phyloP scores from a whole-genome alignment of 2,797 vertebrate genomes.

The Acipenser ruthenus region DNA sequence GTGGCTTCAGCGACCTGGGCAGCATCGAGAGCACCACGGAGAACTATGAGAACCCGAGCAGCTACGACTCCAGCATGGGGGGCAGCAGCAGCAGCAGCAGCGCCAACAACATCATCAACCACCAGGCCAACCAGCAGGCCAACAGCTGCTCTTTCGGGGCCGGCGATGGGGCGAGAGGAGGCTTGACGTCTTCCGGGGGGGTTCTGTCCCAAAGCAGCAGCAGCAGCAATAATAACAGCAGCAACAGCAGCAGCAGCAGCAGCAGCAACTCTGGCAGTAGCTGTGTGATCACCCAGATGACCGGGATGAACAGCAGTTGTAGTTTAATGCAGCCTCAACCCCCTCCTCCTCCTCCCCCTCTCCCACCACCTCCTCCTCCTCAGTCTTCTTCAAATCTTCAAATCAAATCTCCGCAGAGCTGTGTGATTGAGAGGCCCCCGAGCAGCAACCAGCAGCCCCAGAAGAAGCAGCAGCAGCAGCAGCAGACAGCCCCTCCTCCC shows the following conservation, averaged over 20 bases:
- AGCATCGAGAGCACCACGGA: constrained; percentile 78
- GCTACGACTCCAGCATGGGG: constrained; percentile 71
- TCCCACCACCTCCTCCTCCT: constrained; percentile 48
- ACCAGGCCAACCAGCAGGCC: constrained; percentile 54
- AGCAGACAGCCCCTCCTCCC: constrained; percentile 52
- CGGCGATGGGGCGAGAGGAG: constrained; percentile 40
- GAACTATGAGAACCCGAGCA: constrained; percentile 72
- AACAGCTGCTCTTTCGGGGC: constrained; percentile 84
- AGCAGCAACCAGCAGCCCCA: constrained; percentile 81
- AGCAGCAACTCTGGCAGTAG: too few relatives aligned
- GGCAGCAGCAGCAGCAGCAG: constrained; percentile 30
- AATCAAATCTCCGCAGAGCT: constrained; percentile 95
- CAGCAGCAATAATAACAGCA: too few relatives aligned
- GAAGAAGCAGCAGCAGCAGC: constrained; percentile 52
- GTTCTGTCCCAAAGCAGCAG: too few relatives aligned
- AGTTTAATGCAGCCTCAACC: constrained; percentile 79
- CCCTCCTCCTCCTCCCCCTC: constrained; percentile 61
- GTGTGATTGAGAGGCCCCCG: constrained; percentile 83
- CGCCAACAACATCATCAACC: constrained; percentile 32
- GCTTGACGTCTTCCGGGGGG: constrained; percentile 65
- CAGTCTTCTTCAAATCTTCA: constrained; percentile 41
- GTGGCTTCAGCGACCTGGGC: constrained; percentile 73
- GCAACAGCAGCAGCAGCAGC: too few relatives aligned
- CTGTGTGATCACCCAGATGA: constrained; percentile 78
- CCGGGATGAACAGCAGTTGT: constrained; percentile 78